Evolutionary conservation across 2,888 invertebrate species (phyloP), one percentile per base, ranked within the genome.

Genomic region (Piscicola geometra): DNA sequence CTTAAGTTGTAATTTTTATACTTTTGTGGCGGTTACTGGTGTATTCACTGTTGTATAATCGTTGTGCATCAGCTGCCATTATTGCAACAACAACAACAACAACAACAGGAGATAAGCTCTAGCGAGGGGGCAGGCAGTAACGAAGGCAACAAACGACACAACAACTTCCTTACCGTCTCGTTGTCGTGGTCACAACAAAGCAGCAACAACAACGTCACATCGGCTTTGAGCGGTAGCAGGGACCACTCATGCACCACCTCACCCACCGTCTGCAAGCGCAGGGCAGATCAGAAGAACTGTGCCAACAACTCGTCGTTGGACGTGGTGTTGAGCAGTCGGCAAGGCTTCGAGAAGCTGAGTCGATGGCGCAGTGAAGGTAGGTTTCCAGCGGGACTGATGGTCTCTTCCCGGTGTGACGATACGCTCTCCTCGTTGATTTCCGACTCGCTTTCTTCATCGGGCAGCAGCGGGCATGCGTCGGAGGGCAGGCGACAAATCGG

Each of bases 401-500:
- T n/a, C n/a, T n/a, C n/a, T n/a, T n/a, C n/a, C 52, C 15, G 72
- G n/a, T n/a, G 47, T 56, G 28, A 28, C 18, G 36, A 52, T 21
- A 32, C 64, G 15, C 15, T 73, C 5, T 64, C 73, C 1, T 73
- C 52, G 3, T n/a, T 73, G n/a, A 73, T 73, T 36, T 64, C 64
- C 3, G 32, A 60, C 18, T 32, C 73, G 1, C 21, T 28, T 9
- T 41, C 36, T 25, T 21, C 47, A 5, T 3, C 70, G 5, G 5
- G 3, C 25, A 56, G 25, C 21, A 56, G n/a, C 60, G 15, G 5
- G 3, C 60, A 56, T 5, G 60, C 15, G 3, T n/a, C n/a, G 5
- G 60, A 56, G 25, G 60, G 12, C 5, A 5, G 25, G n/a, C 60
- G 60, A 56, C 21, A 18, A 18, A 35, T 52, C 12, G 33, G 36